These are phyloP conservation scores for Teinopalpus imperialis DNA, from an alignment of 2,888 invertebrate genomes.

Conservation along the genomic window DNA sequence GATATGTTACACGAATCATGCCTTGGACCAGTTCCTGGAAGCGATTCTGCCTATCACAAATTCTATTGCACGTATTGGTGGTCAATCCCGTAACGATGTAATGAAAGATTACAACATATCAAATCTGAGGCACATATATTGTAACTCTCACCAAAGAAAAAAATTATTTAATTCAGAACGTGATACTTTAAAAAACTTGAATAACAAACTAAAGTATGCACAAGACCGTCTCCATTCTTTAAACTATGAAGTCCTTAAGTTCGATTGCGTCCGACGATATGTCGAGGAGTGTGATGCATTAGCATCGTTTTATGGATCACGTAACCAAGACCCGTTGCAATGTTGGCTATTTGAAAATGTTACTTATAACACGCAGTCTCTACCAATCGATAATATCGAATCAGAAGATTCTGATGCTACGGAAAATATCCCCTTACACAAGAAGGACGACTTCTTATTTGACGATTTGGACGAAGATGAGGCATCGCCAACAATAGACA, in stretches of 20 bases:
- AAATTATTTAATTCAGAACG: slow-evolving; percentile 42
- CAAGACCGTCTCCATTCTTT: slow-evolving; percentile 45
- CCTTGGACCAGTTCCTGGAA: slow-evolving; percentile 91
- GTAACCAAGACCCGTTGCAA: slow-evolving; percentile 39
- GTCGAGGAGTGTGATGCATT: slow-evolving; percentile 37
- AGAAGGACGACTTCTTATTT: slow-evolving; percentile 39
- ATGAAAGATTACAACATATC: slow-evolving; percentile 65
- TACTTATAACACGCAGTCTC: slow-evolving; percentile 20
- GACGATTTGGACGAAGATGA: slow-evolving; percentile 43
- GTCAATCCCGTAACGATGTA: slow-evolving; percentile 82
- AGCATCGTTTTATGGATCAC: slow-evolving; percentile 38
- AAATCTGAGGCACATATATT: slow-evolving; percentile 44
- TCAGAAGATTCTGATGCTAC: slow-evolving; percentile 29
- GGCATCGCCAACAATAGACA: neutral
- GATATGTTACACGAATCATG: slow-evolving; percentile 92
- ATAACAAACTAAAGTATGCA: slow-evolving; percentile 39
- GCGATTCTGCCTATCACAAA: slow-evolving; percentile 82
- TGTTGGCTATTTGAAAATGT: slow-evolving; percentile 55
- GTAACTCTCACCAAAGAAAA: slow-evolving; percentile 17
- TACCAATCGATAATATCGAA: slow-evolving; percentile 32
- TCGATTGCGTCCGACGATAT: slow-evolving; percentile 29
- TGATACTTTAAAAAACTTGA: slow-evolving; percentile 34
- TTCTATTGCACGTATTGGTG: slow-evolving; percentile 86
- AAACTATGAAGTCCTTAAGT: slow-evolving; percentile 45
- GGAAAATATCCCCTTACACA: slow-evolving; percentile 16